Conservation (phyloP, 2,888 invertebrate genomes). For the Leuctra nigra region DNA sequence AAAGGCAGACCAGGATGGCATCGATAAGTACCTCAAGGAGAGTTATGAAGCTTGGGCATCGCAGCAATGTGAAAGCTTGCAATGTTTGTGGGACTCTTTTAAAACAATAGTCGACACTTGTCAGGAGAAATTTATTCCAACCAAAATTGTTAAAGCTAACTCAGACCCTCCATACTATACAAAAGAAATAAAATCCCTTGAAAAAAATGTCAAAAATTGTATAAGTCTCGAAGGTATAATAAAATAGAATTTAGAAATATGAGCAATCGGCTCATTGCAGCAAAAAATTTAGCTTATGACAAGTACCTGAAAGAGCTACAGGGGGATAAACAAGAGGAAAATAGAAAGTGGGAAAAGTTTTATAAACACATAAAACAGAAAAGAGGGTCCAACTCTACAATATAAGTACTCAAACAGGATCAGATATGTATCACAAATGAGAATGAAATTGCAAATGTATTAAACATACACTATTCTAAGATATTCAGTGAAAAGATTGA, state of each 20-base stretch:
- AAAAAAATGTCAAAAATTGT: too few relatives aligned
- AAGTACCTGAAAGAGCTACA: background rate
- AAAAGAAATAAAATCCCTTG: background rate
- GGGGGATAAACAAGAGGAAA: background rate
- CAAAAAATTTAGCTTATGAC: background rate
- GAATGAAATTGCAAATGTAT: background rate
- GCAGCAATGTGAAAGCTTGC: background rate
- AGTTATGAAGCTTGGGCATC: background rate
- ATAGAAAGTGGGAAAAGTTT: background rate
- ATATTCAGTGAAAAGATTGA: background rate
- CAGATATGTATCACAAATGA: background rate
- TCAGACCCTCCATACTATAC: background rate
- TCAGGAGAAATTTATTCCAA: background rate
- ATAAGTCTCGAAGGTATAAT: too few relatives aligned
- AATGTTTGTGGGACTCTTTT: background rate
- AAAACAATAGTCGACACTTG: background rate
- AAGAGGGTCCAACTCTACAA: background rate
- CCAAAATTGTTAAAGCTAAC: background rate
- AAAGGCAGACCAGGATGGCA: background rate
- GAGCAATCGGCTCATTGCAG: background rate
- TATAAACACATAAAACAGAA: background rate
- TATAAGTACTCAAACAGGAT: background rate
- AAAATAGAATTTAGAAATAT: background rate
- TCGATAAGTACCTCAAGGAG: background rate
- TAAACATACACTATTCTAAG: background rate